Conservation (phyloP, 1,140 invertebrate species). For the Scylla paramamosain region DNA sequence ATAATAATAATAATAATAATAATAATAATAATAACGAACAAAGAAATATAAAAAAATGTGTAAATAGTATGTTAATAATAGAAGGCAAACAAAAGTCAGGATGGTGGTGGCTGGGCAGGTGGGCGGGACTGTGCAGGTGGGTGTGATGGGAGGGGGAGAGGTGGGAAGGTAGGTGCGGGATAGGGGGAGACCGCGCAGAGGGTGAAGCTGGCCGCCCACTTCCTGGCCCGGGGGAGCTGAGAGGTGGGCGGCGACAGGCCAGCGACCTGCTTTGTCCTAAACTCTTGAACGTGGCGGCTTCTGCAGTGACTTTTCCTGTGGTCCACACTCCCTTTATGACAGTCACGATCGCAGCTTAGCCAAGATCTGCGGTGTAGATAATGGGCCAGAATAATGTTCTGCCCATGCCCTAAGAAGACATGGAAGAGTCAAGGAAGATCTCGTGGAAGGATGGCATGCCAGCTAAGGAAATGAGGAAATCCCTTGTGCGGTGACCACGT, state of each 20-base stretch:
- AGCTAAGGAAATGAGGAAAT: constrained; percentile 55
- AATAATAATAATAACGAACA: background rate
- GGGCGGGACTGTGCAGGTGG: background rate
- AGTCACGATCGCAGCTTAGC: too few species aligned
- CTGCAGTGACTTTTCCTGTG: background rate
- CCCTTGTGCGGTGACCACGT: constrained; percentile 65
- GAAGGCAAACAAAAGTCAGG: background rate
- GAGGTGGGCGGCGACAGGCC: constrained; percentile 51
- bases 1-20: constrained; percentile 17
- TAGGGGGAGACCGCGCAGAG: background rate
- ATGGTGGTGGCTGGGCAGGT: background rate
- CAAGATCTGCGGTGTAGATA: background rate
- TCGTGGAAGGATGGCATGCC: background rate
- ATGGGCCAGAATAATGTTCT: background rate
- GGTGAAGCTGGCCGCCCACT: constrained; percentile 62
- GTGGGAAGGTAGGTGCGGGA: background rate
- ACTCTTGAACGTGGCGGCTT: background rate
- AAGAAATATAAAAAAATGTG: background rate
- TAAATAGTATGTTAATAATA: background rate
- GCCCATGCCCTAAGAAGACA: background rate
- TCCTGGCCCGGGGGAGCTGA: constrained; percentile 65
- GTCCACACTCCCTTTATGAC: background rate
- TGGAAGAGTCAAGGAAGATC: background rate
- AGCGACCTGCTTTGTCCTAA: constrained; percentile 65
- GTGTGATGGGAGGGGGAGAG: background rate